Conservation (phyloP, 2,113 vertebrate species). For the Trinectes maculatus region DNA sequence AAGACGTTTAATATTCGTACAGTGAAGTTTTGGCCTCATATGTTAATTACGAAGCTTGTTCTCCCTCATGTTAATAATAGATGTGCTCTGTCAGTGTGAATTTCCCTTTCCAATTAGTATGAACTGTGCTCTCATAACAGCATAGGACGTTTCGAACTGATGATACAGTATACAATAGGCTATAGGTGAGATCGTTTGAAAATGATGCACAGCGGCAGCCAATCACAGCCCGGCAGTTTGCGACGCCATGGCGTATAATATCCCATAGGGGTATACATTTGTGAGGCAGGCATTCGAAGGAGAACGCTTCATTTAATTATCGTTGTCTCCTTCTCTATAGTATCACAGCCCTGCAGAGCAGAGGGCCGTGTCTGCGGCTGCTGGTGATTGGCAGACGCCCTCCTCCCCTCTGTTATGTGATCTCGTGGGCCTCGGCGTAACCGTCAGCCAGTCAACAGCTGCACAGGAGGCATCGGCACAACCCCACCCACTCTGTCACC, state of each 20-base stretch:
- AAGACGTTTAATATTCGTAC: no score
- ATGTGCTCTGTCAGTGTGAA: neutral
- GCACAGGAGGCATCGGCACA: constrained; percentile 38
- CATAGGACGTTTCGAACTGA: neutral
- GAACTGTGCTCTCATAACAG: neutral
- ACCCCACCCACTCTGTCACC: constrained; percentile 57
- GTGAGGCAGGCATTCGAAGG: neutral
- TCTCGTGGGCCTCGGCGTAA: constrained; percentile 46
- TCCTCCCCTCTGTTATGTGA: constrained; percentile 65
- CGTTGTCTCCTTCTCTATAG: constrained; percentile 14
- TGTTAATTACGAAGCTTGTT: neutral
- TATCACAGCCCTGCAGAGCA: constrained; percentile 23
- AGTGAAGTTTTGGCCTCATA: no score
- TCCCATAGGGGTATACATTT: neutral
- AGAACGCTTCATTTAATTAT: neutral
- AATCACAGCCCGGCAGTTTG: neutral
- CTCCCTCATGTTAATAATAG: neutral
- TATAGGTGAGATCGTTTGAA: constrained; percentile 1
- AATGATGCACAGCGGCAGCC: constrained; percentile 4
- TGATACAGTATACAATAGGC: neutral
- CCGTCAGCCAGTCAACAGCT: constrained; percentile 60
- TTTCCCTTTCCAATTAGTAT: neutral
- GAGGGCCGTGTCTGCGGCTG: constrained; percentile 41
- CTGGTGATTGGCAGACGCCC: constrained; percentile 63
- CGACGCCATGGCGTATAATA: neutral